Evolutionary conservation across 2,888 invertebrate genomes (phyloP).

Genomic region (Actias luna): DNA sequence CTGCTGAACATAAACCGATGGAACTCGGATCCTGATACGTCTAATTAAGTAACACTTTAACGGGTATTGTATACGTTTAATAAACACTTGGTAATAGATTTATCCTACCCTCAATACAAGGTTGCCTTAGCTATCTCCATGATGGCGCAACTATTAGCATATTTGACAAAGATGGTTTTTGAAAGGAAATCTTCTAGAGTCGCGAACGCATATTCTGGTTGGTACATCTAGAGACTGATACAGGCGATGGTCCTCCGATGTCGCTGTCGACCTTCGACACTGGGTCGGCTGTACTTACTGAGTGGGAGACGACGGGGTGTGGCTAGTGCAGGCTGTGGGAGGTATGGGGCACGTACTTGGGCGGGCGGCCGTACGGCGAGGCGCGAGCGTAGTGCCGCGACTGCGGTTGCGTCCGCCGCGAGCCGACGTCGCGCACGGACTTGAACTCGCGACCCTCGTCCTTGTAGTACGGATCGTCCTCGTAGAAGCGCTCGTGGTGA

Average conservation of each 20-base stretch:
- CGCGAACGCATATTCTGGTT: no score
- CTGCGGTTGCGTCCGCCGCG: conserved; percentile 49
- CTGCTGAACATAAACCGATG: no score
- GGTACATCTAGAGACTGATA: background rate
- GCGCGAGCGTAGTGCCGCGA: conserved; percentile 48
- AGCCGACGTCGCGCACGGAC: conserved; percentile 66
- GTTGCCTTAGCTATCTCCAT: no score
- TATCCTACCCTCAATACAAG: no score
- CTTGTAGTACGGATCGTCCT: conserved; percentile 65
- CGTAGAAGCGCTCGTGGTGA: conserved; percentile 64
- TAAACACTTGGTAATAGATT: no score
- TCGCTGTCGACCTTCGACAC: background rate
- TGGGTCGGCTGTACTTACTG: background rate
- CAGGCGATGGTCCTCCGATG: background rate
- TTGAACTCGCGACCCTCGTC: conserved; percentile 63
- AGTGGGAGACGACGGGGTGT: background rate
- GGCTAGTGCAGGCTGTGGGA: conserved; percentile 8
- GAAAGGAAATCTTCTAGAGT: no score
- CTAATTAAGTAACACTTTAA: no score
- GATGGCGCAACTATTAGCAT: no score
- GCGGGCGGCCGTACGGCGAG: conserved; percentile 64
- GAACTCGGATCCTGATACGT: no score
- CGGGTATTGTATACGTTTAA: no score
- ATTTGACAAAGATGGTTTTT: no score
- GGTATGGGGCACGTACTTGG: conserved; percentile 14